Conservation (phyloP, 2,888 invertebrate genomes). For the Operophtera brumata region DNA sequence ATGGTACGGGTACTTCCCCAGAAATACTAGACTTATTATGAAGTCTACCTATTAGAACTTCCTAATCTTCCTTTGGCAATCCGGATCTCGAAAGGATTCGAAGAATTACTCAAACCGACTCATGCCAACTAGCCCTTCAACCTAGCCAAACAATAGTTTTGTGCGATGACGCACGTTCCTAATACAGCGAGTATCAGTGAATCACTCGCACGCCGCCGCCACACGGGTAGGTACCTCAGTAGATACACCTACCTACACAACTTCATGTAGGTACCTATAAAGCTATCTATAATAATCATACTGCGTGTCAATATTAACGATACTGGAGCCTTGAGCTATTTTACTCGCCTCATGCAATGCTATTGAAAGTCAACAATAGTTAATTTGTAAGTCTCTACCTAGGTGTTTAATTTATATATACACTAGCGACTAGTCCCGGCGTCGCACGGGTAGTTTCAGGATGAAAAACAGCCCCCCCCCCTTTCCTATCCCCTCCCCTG, state of each 20-base stretch:
- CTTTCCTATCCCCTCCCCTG: too few species aligned
- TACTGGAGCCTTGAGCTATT: conserved; percentile 8
- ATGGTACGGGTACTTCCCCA: too few species aligned
- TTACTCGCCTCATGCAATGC: background rate
- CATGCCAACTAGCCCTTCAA: background rate
- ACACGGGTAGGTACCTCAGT: background rate
- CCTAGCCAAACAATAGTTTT: background rate
- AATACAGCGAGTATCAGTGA: background rate
- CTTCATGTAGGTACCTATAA: background rate
- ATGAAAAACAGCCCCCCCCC: too few species aligned
- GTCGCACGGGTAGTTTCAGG: too few species aligned
- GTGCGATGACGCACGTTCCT: conserved; percentile 12
- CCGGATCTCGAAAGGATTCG: background rate
- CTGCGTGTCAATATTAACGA: conserved; percentile 9
- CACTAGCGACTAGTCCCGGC: too few species aligned
- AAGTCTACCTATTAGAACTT: background rate
- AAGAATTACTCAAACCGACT: background rate
- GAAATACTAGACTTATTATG: background rate
- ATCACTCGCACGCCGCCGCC: background rate
- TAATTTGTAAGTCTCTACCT: too few species aligned
- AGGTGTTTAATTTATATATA: too few species aligned
- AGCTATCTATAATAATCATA: conserved; percentile 12
- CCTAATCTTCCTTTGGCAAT: background rate
- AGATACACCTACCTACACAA: background rate
- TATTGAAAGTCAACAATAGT: background rate